phyloP scores from a whole-genome alignment of 2,888 invertebrate species.

The Mycalesis mineus region DNA sequence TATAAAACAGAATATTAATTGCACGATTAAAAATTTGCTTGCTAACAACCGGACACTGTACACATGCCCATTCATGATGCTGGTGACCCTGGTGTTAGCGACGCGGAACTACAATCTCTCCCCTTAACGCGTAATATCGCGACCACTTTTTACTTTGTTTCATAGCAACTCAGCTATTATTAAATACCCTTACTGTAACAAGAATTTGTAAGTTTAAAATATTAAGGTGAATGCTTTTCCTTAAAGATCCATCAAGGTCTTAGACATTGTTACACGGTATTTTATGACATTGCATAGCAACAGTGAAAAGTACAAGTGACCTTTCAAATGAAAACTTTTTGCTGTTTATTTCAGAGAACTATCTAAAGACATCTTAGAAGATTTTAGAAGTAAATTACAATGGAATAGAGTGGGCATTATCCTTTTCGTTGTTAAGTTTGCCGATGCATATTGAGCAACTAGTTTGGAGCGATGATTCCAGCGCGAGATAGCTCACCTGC shows the following conservation, averaged over 20 bases:
- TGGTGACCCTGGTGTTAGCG: constrained; percentile 50
- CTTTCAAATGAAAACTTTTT: too few relatives aligned
- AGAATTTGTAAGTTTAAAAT: neutral
- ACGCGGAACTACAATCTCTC: constrained; percentile 57
- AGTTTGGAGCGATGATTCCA: constrained; percentile 3
- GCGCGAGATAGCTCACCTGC: constrained; percentile 56
- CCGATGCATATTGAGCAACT: constrained; percentile 14
- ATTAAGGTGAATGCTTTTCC: too few relatives aligned
- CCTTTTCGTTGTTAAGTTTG: neutral
- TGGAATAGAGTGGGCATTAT: too few relatives aligned
- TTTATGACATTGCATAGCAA: too few relatives aligned
- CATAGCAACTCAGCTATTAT: neutral
- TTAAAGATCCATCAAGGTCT: too few relatives aligned
- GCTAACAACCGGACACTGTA: constrained; percentile 27
- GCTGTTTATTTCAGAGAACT: too few relatives aligned
- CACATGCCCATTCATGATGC: constrained; percentile 46
- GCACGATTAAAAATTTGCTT: constrained; percentile 5
- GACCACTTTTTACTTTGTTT: constrained; percentile 14
- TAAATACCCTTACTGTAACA: neutral
- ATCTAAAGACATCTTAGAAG: too few relatives aligned
- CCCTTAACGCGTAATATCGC: constrained; percentile 40
- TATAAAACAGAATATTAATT: constrained; percentile 7
- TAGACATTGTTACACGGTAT: too few relatives aligned
- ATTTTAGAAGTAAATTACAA: too few relatives aligned
- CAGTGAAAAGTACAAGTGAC: too few relatives aligned